Evolutionary conservation across 2,888 invertebrate species (phyloP).

Genomic region (Palloptera scutellata): DNA sequence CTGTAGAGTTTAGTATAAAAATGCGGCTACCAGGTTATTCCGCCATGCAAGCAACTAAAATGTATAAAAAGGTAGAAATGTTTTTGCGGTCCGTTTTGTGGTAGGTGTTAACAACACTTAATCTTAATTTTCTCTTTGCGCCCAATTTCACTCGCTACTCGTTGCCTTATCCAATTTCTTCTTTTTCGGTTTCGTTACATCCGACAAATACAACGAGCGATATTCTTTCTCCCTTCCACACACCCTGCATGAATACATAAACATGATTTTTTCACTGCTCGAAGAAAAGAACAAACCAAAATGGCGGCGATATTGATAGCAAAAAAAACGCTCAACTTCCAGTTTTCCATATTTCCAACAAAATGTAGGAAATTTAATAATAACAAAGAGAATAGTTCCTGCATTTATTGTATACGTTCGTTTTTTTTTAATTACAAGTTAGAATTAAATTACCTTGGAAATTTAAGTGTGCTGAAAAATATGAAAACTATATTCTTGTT

Average conservation of each 20-base stretch:
- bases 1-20: no score
- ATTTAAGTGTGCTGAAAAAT: no score
- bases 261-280: conserved; percentile 19
- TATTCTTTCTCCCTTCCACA: conserved; percentile 39
- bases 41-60: no score
- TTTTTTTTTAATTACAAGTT: no score
- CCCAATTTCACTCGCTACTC: conserved; percentile 37
- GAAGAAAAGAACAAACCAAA: conserved; percentile 46
- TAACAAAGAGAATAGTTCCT: background rate
- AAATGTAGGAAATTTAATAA: background rate
- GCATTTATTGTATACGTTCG: no score
- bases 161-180: conserved; percentile 28
- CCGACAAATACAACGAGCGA: conserved; percentile 21
- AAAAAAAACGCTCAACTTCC: conserved; percentile 34
- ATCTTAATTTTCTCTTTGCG: background rate
- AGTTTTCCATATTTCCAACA: conserved; percentile 27
- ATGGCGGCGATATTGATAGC: conserved; percentile 51
- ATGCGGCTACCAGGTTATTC: no score
- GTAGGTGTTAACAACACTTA: no score
- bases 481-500: no score
- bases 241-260: conserved; percentile 43
- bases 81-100: no score
- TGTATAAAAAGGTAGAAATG: no score
- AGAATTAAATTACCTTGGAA: no score
- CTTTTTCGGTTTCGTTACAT: conserved; percentile 31